Percentiles rank a stretch among this genome's conserved stretches.
Evolutionary conservation across 2,888 invertebrate genomes (phyloP).

Genomic region (Drosophila anomalipes): DNA sequence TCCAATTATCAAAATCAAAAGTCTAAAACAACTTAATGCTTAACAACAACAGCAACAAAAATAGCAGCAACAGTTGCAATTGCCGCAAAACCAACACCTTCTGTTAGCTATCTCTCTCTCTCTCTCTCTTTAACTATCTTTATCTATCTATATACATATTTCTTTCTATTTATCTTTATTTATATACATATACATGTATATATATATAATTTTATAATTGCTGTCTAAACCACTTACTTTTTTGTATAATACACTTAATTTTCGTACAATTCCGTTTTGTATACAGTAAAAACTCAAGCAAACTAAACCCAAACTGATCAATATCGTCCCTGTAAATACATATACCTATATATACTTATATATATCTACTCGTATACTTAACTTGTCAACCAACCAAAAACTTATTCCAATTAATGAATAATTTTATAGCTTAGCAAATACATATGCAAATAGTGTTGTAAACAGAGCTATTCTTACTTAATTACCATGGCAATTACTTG

Average conservation of each 20-base stretch:
- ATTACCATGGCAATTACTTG: constrained; percentile 2
- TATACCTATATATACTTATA: constrained; percentile 27
- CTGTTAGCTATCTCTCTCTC: constrained; percentile 60
- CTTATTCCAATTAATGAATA: background rate
- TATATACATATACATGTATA: constrained; percentile 27
- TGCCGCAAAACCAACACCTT: constrained; percentile 53
- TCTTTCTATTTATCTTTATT: constrained; percentile 11
- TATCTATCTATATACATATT: constrained; percentile 17
- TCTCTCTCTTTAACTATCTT: constrained; percentile 42
- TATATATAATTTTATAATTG: constrained; percentile 36
- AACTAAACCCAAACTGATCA: constrained; percentile 34
- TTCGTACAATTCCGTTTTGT: constrained; percentile 38
- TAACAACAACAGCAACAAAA: constrained; percentile 38
- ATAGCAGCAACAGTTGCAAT: constrained; percentile 34
- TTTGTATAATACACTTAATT: constrained; percentile 68
- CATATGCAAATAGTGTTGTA: constrained; percentile 3
- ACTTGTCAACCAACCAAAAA: constrained; percentile 16
- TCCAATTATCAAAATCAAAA: constrained; percentile 67
- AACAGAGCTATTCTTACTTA: constrained; percentile 4
- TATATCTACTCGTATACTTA: constrained; percentile 52
- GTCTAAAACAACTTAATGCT: constrained; percentile 57
- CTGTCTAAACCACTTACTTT: constrained; percentile 49
- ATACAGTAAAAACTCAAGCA: constrained; percentile 24
- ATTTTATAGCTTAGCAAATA: background rate
- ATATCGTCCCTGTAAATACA: constrained; percentile 47